phyloP scores from a whole-genome alignment of 2,888 invertebrate genomes.

The Synergus laeviventris region DNA sequence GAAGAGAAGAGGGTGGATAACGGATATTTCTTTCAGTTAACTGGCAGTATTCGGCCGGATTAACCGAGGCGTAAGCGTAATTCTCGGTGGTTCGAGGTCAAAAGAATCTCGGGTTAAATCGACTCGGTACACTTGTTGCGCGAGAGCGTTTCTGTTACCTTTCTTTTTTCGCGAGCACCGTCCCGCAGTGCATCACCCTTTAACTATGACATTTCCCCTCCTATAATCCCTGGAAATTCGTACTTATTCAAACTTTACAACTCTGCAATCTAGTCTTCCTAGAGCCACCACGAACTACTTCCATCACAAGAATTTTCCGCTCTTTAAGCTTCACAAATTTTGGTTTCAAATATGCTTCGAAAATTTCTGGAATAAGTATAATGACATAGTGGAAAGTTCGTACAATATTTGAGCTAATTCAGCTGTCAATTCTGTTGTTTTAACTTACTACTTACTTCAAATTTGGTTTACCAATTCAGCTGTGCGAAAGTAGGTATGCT shows the following conservation, averaged over 20 bases:
- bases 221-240: slow-evolving; percentile 30
- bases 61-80: slow-evolving; percentile 50
- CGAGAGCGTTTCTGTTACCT: slow-evolving; percentile 41
- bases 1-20: slow-evolving; percentile 29
- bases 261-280: background rate
- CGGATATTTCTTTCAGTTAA: slow-evolving; percentile 38
- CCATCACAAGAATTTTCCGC: background rate
- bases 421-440: background rate
- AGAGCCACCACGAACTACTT: background rate
- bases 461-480: background rate
- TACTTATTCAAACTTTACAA: slow-evolving; percentile 27
- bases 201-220: slow-evolving; percentile 33
- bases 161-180: slow-evolving; percentile 31
- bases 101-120: slow-evolving; percentile 62
- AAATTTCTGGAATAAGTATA: too few relatives aligned
- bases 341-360: too few relatives aligned
- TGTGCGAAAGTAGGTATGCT: too few relatives aligned
- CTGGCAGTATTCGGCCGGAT: slow-evolving; percentile 43
- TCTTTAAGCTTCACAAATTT: background rate
- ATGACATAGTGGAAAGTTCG: too few relatives aligned
- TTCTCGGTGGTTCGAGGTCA: slow-evolving; percentile 56
- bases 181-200: slow-evolving; percentile 31
- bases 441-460: too few relatives aligned
- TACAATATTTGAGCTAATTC: background rate
- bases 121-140: slow-evolving; percentile 62